Evolutionary conservation across 1,140 invertebrate species (phyloP), one percentile per base, ranked within the genome.

Genomic region (Homarus americanus): DNA sequence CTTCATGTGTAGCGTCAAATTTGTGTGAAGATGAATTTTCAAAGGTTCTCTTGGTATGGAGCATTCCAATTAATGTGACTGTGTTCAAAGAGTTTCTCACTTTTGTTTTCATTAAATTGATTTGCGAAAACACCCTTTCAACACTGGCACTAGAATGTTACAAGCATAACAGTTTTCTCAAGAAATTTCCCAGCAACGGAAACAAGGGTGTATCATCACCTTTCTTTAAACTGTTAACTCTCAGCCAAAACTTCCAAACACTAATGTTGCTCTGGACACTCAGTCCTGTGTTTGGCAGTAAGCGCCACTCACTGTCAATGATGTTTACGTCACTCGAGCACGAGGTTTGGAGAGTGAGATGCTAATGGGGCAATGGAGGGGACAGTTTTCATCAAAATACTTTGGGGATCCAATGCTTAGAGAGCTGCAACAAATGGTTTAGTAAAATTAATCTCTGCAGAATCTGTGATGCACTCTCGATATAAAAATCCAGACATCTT

Each of bases 291-390:
- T 79, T 79, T 28, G 17, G 9, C 15, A 79, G 38, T 28, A 79
- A 79, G 40, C 76, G 32, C 76, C 76, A 44, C 32, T 79, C 76
- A 10, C 40, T 79, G 38, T 79, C 40, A 10, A 79, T 40, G 9
- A 9, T 28, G 15, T 79, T 79, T 36, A 79, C 5, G 7, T 79
- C 34, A 15, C 28, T 41, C 76, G 28, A 36, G 38, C 34, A 44
- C 76, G 15, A 38, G 40, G 38, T 79, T 79, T 79, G 76, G 76
- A 28, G 38, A 79, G 15, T 79, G 34, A 15, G 40, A 36, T 79
- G 76, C n/a, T n/a, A n/a, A n/a, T n/a, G n/a, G n/a, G n/a, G n/a
- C n/a, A n/a, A n/a, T n/a, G n/a, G n/a, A n/a, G 15, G 15, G 38
- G 38, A 40, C 9, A 28, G 76, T 15, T 36, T 34, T 38, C 76